Evolutionary conservation across 1,140 invertebrate genomes (phyloP).

Genomic region (Platorchestia sp.): DNA sequence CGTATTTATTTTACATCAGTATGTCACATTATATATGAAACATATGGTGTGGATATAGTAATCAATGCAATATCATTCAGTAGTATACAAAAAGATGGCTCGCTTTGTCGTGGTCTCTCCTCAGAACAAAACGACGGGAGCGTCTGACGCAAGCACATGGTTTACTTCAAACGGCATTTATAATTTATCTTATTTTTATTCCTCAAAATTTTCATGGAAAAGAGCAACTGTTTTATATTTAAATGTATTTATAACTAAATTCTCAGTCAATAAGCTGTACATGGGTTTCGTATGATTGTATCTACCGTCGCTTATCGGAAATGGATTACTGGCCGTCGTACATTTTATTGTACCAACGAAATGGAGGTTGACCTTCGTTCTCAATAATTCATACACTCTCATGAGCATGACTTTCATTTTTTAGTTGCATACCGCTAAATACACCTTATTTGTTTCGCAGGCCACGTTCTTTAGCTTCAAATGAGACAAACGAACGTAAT

Average conservation of each 20-base stretch:
- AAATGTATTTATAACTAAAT: background rate
- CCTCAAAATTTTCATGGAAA: background rate
- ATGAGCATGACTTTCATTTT: background rate
- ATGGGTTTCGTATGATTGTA: background rate
- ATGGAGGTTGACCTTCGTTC: background rate
- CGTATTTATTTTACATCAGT: background rate
- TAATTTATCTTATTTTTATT: background rate
- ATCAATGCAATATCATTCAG: background rate
- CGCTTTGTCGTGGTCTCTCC: slow-evolving; percentile 13
- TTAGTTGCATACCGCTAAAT: background rate
- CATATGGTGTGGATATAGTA: background rate
- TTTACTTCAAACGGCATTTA: background rate
- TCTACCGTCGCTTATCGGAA: background rate
- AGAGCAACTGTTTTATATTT: background rate
- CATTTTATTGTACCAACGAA: background rate
- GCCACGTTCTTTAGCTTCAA: background rate
- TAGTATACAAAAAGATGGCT: background rate
- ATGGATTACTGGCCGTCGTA: background rate
- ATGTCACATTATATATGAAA: background rate
- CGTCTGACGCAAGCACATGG: background rate
- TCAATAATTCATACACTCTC: background rate
- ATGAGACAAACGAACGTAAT: background rate
- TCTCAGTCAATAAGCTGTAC: background rate
- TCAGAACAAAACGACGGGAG: background rate
- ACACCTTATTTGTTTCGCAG: no score